Base-by-base conservation (phyloP, 1,140 invertebrate genomes). In the Thalassaphorura encarpata region DNA sequence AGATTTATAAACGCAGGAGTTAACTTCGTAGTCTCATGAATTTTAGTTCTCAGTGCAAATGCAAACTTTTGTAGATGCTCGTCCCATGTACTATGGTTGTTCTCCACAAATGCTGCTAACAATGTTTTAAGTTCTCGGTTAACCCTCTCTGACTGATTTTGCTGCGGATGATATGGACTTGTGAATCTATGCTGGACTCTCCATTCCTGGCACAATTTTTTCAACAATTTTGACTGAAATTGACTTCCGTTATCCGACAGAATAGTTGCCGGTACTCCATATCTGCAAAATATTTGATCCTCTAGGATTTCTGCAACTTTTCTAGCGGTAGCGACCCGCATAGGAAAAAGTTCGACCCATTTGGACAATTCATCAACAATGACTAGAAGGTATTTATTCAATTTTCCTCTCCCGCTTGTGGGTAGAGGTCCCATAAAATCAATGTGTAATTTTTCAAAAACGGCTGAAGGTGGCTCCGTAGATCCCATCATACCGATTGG, bases 91-190 rank as follows among this genome's bases (percentile, higher is more conserved):
- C 41, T 23, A 46, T 75, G 71, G 24, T 71, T 56, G 0, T 65
- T 51, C 15, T 64, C 62, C 0, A 73, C 66, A 15, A 67, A 67
- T 1, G 71, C 69, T 0, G 66, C 56, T 0, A 75, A 56, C 63
- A 69, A 69, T 1, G 66, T 60, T 54, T 75, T 74, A 1, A 76
- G 19, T 18, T 70, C 69, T 16, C 67, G 43, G 52, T 75, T 76
- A 15, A 68, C 68, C 13, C 72, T 47, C 57, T 75, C 73, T 0
- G 69, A 67, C 0, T 68, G 68, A 45, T 75, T 73, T 0, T 68
- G 59, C 47, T 69, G 64, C 3, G 71, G 67, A 55, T 72, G 69
- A 57, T 75, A 74, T 8, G 46, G 26, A 41, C 46, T 49, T 3
- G 19, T 27, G 2, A 29, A 2, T 4, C 26, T 23, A 26, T 56